phyloP scores from a whole-genome alignment of 2,113 vertebrate genomes.

The Cebus imitator region DNA sequence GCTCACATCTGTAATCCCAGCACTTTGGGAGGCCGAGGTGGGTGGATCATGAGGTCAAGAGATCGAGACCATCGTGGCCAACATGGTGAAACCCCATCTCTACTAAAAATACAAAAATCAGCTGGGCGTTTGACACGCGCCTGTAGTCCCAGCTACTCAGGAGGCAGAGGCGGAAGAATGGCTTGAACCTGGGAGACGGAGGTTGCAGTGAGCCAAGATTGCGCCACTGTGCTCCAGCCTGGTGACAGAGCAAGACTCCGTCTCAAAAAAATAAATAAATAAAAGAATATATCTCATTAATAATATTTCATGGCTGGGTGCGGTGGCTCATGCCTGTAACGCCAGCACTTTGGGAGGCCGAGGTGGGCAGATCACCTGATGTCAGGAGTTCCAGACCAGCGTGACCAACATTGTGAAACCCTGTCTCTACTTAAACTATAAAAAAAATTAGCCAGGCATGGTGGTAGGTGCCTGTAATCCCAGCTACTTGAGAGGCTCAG shows the following conservation, averaged over 20 bases:
- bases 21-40: background rate
- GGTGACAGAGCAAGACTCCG: too few relatives aligned
- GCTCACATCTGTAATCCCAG: background rate
- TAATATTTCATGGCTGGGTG: too few relatives aligned
- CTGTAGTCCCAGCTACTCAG: background rate
- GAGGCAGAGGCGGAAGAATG: background rate
- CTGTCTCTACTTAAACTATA: too few relatives aligned
- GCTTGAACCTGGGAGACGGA: background rate
- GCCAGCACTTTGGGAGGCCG: too few relatives aligned
- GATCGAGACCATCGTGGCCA: background rate
- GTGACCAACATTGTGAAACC: too few relatives aligned
- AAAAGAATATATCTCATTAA: too few relatives aligned
- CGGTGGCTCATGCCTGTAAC: too few relatives aligned
- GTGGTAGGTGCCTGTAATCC: too few relatives aligned
- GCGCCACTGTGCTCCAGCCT: background rate
- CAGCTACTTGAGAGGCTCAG: too few relatives aligned
- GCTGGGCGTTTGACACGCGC: rapidly evolving
- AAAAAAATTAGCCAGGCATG: too few relatives aligned
- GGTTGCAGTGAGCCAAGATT: background rate
- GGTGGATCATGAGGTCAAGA: background rate
- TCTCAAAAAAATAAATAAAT: background rate
- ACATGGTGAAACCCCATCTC: background rate
- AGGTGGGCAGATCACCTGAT: too few relatives aligned
- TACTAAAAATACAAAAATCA: background rate
- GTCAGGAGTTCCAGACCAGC: too few relatives aligned